Evolutionary conservation across 92 coral and sea anemone genomes (phyloP).

Genomic region (Palythoa caribaeorum): DNA sequence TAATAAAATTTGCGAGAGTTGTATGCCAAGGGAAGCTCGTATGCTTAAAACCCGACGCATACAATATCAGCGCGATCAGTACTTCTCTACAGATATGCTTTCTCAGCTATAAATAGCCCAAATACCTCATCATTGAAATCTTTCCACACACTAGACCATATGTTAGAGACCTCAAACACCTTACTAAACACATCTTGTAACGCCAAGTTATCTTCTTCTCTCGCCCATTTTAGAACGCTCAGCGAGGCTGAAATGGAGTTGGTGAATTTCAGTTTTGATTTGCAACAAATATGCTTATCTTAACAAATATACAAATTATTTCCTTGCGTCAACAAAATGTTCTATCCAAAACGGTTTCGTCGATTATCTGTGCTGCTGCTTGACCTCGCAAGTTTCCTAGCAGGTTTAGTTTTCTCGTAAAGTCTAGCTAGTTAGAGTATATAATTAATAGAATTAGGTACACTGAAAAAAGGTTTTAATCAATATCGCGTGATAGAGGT

Average conservation of each 20-base stretch:
- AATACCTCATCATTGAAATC: conserved; percentile 72
- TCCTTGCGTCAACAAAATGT: background rate
- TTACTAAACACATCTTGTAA: conserved; percentile 86
- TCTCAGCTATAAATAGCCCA: background rate
- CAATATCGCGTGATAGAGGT: background rate
- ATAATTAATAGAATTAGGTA: too few relatives aligned
- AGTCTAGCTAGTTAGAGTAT: too few relatives aligned
- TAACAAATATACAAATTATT: background rate
- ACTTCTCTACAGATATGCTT: background rate
- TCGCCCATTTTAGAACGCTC: conserved; percentile 83
- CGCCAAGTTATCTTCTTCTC: conserved; percentile 80
- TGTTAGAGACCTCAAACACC: conserved; percentile 81
- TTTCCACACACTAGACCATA: conserved; percentile 77
- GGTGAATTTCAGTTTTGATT: background rate
- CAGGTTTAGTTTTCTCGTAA: too few relatives aligned
- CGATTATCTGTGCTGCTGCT: too few relatives aligned
- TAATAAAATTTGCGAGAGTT: too few relatives aligned
- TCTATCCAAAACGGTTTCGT: background rate
- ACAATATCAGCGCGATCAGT: too few relatives aligned
- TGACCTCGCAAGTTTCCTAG: too few relatives aligned
- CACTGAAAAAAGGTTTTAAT: background rate
- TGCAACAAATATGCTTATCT: background rate
- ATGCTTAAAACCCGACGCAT: too few relatives aligned
- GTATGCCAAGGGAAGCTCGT: too few relatives aligned
- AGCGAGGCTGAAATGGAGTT: conserved; percentile 65